Base-by-base conservation (phyloP, 92 coral and sea anemone species). In the Bergia sp. region DNA sequence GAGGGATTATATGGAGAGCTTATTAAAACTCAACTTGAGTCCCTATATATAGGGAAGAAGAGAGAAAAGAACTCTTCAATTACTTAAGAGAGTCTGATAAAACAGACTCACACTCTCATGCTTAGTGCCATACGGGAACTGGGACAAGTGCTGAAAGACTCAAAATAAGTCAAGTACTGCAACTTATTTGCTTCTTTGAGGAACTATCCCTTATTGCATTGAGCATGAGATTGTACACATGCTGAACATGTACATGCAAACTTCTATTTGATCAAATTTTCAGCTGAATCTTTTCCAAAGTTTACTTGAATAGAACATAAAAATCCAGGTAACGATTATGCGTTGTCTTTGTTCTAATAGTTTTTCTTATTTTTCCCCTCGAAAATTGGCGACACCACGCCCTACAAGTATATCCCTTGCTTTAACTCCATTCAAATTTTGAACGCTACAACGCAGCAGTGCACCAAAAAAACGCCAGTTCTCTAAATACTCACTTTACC, bases 71-170 rank as follows among this genome's bases (percentile, higher is more conserved):
- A 45, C 77, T 77, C 15, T 77, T 87, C 57, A 49, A 87, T 29
- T 80, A 80, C 71, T 72, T 81, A 72, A 80, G 81, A 55, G 86
- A 88, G 90, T 88, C 86, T 69, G 87, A 74, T 75, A 89, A 89
- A 55, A n/a, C 90, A 58, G 61, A 87, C 82, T 86, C 90, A 89
- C n/a, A 82, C 79, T 73, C 74, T 87, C 16, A 75, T 87, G 49
- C 86, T 88, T 50, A 73, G 87, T 49, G 87, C 91, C 20, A 88
- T 88, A 37, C 66, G 64, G 40, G 81, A 88, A 50, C 82, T 88
- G 7, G 87, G 91, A 3, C 80, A 72, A 81, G 83, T 88, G 81
- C 66, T 88, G 64, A 88, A 87, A 41, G 80, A 87, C 47, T 77
- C 37, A n/a, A 85, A 85, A 85, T 71, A 64, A 42, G 49, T 23